A percentile compares a stretch with the other conserved stretches of the same genome.
These are phyloP conservation scores for Digitonthophagus gazella DNA, from an alignment of 2,888 invertebrate genomes.

Conservation along the genomic window DNA sequence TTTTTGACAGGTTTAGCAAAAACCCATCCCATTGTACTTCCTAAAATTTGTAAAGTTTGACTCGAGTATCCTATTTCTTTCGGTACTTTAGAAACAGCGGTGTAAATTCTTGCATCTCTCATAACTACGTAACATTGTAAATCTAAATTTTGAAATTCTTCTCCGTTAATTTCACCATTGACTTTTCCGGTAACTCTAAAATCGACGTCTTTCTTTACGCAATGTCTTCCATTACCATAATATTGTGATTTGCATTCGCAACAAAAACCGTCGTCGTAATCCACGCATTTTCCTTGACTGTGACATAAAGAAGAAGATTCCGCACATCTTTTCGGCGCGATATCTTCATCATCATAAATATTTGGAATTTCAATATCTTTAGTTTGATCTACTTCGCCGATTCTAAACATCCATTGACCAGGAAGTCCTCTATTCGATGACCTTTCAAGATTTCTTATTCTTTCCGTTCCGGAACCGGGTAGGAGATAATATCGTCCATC, in stretches of 20 bases:
- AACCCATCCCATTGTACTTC: constrained; percentile 87
- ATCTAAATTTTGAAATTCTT: constrained; percentile 70
- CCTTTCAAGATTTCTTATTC: constrained; percentile 75
- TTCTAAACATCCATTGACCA: constrained; percentile 83
- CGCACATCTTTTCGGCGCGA: constrained; percentile 44
- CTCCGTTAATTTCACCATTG: constrained; percentile 78
- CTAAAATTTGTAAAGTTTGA: constrained; percentile 80
- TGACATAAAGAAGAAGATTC: constrained; percentile 76
- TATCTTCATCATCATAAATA: constrained; percentile 30
- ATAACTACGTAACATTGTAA: constrained; percentile 91
- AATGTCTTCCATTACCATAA: constrained; percentile 91
- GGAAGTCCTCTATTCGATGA: constrained; percentile 82
- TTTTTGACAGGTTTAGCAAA: constrained; percentile 79
- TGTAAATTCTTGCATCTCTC: constrained; percentile 82
- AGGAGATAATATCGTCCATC: constrained; percentile 75
- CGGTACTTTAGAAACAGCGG: constrained; percentile 82
- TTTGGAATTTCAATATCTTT: constrained; percentile 70
- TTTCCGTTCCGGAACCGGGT: constrained; percentile 89
- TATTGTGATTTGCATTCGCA: constrained; percentile 82
- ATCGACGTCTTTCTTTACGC: constrained; percentile 82
- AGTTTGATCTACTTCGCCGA: constrained; percentile 66
- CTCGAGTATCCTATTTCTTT: constrained; percentile 72
- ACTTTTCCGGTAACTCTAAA: constrained; percentile 87
- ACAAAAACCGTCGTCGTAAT: constrained; percentile 83
- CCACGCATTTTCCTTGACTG: constrained; percentile 76